Conservation (phyloP, 2,797 vertebrate species). For the Salarias fasciatus region DNA sequence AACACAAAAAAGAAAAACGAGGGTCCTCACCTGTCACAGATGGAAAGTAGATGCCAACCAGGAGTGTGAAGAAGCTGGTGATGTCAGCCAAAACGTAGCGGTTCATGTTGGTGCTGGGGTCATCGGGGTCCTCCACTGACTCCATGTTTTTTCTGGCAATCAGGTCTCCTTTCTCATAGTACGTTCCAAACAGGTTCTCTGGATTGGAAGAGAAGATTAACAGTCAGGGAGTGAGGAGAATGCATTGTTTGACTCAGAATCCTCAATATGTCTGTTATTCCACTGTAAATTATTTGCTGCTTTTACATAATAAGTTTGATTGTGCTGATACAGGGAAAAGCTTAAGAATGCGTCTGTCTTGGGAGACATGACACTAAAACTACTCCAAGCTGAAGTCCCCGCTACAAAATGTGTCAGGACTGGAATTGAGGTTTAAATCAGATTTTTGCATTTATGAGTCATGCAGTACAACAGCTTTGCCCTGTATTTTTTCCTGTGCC, state of each 20-base stretch:
- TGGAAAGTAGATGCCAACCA: slow-evolving; percentile 98
- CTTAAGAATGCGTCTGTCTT: too few relatives aligned
- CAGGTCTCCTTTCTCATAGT: slow-evolving; percentile 89
- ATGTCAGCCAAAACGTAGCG: slow-evolving; percentile 95
- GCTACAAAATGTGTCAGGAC: too few relatives aligned
- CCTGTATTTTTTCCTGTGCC: too few relatives aligned
- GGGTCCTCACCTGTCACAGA: slow-evolving; percentile 91
- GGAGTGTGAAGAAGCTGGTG: slow-evolving; percentile 94
- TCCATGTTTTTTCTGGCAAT: slow-evolving; percentile 80
- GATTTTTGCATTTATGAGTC: too few relatives aligned
- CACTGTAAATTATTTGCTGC: too few relatives aligned
- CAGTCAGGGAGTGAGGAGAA: not conserved
- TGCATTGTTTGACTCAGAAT: not conserved
- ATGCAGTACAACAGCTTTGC: too few relatives aligned
- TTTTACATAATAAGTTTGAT: too few relatives aligned
- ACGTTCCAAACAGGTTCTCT: slow-evolving; percentile 95
- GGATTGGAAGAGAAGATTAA: slow-evolving; percentile 5
- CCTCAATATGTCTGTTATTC: too few relatives aligned
- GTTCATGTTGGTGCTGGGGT: slow-evolving; percentile 84
- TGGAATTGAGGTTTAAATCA: too few relatives aligned
- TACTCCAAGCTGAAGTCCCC: too few relatives aligned
- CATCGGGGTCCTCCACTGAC: slow-evolving; percentile 74
- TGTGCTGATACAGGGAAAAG: too few relatives aligned
- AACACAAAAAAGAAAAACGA: not conserved
- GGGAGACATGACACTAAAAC: too few relatives aligned